Evolutionary conservation across 2,113 vertebrate genomes (phyloP).

Genomic region (Mastomys natalensis): DNA sequence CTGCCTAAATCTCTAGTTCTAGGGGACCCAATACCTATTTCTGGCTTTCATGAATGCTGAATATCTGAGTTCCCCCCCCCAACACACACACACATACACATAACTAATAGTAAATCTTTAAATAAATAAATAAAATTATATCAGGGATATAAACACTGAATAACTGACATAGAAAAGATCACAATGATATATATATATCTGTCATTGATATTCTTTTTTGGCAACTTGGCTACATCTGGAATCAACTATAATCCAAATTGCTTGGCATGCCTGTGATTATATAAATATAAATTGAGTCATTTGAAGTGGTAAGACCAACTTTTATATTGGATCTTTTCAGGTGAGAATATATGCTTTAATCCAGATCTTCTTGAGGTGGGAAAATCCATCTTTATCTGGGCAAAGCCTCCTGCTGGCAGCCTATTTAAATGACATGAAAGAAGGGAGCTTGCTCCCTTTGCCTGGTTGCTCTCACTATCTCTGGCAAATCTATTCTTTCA

Average conservation of each 20-base stretch:
- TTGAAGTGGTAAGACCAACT: neutral
- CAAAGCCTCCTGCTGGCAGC: too few relatives aligned
- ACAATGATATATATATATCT: neutral
- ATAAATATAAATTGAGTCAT: neutral
- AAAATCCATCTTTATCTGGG: neutral
- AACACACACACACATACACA: neutral
- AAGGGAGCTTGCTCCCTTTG: neutral
- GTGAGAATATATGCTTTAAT: neutral
- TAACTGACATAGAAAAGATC: neutral
- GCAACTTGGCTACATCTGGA: neutral
- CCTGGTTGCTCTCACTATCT: neutral
- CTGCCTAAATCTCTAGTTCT: neutral
- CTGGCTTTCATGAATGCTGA: neutral
- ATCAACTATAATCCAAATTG: neutral
- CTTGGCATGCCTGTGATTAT: too few relatives aligned
- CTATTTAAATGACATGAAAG: neutral
- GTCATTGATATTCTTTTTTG: neutral
- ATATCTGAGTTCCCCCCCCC: neutral
- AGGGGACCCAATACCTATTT: neutral
- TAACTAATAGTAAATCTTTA: neutral
- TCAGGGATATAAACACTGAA: neutral
- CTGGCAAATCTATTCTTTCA: neutral
- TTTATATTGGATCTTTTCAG: neutral
- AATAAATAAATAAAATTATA: too few relatives aligned
- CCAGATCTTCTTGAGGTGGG: neutral